These are phyloP conservation scores for Calephelis virginiensis DNA, from an alignment of 1,140 invertebrate genomes.

Conservation along the genomic window DNA sequence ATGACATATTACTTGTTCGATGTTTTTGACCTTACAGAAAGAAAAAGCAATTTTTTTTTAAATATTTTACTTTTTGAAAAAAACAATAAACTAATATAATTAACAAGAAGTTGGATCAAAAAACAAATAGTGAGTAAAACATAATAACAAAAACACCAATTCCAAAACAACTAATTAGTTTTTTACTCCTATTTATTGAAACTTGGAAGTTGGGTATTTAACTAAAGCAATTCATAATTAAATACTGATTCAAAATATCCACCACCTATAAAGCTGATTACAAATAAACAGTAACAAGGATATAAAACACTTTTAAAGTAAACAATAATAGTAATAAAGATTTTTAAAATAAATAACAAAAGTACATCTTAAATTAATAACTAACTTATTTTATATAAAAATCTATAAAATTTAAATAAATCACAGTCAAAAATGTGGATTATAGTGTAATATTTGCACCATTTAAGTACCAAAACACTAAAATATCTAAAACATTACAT, in stretches of 20 bases:
- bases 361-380: constrained; percentile 18
- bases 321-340: background rate
- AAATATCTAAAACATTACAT: too few species aligned
- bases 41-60: background rate
- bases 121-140: background rate
- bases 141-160: background rate
- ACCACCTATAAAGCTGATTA: background rate
- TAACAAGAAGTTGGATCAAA: background rate
- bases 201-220: background rate
- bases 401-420: background rate
- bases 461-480: background rate
- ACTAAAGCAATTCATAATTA: background rate
- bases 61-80: constrained; percentile 3
- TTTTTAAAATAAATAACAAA: background rate
- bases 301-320: background rate
- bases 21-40: background rate
- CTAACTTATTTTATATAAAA: constrained; percentile 11
- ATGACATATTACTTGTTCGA: too few species aligned
- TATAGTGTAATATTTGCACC: background rate
- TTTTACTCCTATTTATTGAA: background rate
- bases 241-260: background rate
- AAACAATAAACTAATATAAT: background rate
- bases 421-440: background rate
- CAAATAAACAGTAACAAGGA: background rate
- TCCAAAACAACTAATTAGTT: background rate